These are phyloP conservation scores for Hylomyscus alleni DNA, from an alignment of 2,797 vertebrate species.

Conservation along the genomic window DNA sequence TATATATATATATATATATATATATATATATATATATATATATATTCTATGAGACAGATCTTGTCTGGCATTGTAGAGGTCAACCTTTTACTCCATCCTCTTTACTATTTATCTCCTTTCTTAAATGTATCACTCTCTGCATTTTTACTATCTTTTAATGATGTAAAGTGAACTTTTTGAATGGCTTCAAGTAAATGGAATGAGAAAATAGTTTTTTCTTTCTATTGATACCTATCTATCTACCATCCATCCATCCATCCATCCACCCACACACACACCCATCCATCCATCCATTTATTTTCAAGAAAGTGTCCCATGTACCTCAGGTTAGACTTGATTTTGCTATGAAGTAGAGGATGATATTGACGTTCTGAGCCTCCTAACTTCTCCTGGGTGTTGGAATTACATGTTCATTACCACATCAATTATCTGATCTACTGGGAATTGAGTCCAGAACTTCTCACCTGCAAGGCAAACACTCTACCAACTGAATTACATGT, in stretches of 20 bases:
- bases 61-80: neutral
- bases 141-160: neutral
- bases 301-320: too few relatives aligned
- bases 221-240: neutral
- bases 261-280: neutral
- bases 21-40: too few relatives aligned
- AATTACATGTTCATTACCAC: neutral
- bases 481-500: too few relatives aligned
- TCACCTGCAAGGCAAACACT: neutral
- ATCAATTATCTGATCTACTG: neutral
- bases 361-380: neutral
- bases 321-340: neutral
- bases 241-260: too few relatives aligned
- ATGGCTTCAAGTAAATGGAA: neutral
- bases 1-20: too few relatives aligned
- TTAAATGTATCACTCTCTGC: neutral
- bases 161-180: neutral
- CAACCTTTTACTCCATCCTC: rapidly evolving
- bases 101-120: neutral
- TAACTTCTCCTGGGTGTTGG: neutral
- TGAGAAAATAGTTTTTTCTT: neutral
- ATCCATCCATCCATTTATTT: neutral
- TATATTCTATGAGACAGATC: neutral
- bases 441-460: neutral
- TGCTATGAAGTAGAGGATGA: neutral